These are phyloP conservation scores for Heliconius hortense DNA, from an alignment of 2,888 invertebrate genomes.

Conservation along the genomic window DNA sequence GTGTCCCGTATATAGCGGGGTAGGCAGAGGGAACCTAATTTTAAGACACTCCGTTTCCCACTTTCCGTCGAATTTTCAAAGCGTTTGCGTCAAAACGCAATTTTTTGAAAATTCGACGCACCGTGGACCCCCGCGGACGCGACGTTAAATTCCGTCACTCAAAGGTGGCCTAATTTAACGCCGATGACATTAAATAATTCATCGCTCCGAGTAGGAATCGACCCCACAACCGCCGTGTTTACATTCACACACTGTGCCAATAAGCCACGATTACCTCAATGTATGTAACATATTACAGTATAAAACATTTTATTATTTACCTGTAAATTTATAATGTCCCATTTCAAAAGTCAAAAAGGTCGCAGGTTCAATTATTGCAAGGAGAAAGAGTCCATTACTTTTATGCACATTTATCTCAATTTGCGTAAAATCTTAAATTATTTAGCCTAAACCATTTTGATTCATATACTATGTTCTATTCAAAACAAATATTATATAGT, in stretches of 20 bases:
- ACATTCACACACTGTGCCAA: not conserved
- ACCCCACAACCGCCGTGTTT: not conserved
- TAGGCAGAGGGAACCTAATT: too few relatives aligned
- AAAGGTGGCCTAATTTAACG: too few relatives aligned
- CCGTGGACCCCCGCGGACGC: too few relatives aligned
- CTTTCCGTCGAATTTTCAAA: too few relatives aligned
- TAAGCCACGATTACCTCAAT: not conserved
- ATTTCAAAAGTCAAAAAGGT: not conserved
- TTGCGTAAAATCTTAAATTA: not conserved
- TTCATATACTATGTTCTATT: not conserved
- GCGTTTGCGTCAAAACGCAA: too few relatives aligned
- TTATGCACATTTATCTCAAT: not conserved
- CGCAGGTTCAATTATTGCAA: not conserved
- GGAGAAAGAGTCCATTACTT: not conserved
- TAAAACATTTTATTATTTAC: not conserved
- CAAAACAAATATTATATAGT: too few relatives aligned
- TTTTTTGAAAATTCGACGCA: too few relatives aligned
- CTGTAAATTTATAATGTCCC: not conserved
- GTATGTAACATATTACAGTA: not conserved
- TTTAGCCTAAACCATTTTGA: not conserved
- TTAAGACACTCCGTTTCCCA: too few relatives aligned
- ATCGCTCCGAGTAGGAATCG: not conserved
- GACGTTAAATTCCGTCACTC: too few relatives aligned
- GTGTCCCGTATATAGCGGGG: too few relatives aligned
- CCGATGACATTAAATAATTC: not conserved